These are phyloP conservation scores for Aphis craccivora DNA, from an alignment of 1,140 invertebrate genomes.

Conservation along the genomic window DNA sequence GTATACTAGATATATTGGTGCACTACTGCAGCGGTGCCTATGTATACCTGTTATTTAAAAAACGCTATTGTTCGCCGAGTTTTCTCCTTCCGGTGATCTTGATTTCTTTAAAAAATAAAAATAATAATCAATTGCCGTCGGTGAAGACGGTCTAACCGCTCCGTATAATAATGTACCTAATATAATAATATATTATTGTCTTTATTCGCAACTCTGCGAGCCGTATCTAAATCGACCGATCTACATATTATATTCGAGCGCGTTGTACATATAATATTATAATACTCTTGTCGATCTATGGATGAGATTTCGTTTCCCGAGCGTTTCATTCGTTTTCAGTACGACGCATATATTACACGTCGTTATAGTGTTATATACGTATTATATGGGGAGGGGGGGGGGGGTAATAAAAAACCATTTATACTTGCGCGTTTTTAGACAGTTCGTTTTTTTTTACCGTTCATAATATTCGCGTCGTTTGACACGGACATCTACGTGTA, in stretches of 20 bases:
- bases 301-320: background rate
- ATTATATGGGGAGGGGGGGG: no score
- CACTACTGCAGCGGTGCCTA: background rate
- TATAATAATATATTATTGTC: background rate
- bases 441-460: background rate
- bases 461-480: background rate
- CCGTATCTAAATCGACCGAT: background rate
- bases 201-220: background rate
- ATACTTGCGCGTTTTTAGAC: background rate
- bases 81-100: slow-evolving; percentile 16
- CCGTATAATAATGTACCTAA: no score
- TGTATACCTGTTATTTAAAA: slow-evolving; percentile 4
- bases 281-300: background rate
- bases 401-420: background rate
- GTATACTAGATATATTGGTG: background rate
- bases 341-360: background rate
- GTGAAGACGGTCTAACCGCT: background rate
- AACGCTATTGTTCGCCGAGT: background rate
- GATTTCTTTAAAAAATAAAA: background rate
- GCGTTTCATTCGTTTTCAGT: background rate
- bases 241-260: background rate
- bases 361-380: no score
- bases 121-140: slow-evolving; percentile 17
- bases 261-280: no score
- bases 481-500: background rate